Percentiles rank a stretch among this genome's conserved stretches.
Evolutionary conservation across 1,140 invertebrate genomes (phyloP).

Genomic region (Liolophura sinensis): DNA sequence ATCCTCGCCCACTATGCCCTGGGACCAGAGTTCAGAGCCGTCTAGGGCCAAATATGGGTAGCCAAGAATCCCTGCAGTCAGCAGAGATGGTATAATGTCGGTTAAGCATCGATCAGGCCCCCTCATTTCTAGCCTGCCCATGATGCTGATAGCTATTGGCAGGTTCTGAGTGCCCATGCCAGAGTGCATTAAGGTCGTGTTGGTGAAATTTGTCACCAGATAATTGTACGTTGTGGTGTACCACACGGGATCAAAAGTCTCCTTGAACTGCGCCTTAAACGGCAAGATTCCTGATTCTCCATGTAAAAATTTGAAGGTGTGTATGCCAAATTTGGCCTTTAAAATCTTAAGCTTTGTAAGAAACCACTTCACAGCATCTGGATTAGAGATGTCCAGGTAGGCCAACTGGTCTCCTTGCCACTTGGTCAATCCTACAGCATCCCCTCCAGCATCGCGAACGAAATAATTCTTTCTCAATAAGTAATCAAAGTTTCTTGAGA

Average conservation of each 20-base stretch:
- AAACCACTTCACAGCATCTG: slow-evolving; percentile 71
- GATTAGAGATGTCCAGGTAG: slow-evolving; percentile 47
- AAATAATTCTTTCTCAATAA: slow-evolving; percentile 34
- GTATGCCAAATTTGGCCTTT: slow-evolving; percentile 68
- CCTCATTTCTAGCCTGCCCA: background rate
- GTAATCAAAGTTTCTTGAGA: slow-evolving; percentile 66
- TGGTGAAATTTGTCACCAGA: slow-evolving; percentile 2
- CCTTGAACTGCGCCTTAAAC: slow-evolving; percentile 32
- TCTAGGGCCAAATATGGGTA: slow-evolving; percentile 83
- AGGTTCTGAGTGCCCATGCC: background rate
- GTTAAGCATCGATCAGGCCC: slow-evolving; percentile 22
- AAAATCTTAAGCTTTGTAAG: slow-evolving; percentile 65
- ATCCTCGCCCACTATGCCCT: slow-evolving; percentile 69
- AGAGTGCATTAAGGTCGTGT: background rate
- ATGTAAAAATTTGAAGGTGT: slow-evolving; percentile 89
- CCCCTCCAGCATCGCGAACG: slow-evolving; percentile 55
- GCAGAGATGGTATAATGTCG: slow-evolving; percentile 72
- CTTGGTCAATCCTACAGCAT: slow-evolving; percentile 63
- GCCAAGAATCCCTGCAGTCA: slow-evolving; percentile 82
- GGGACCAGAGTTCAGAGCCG: slow-evolving; percentile 15
- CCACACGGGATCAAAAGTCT: slow-evolving; percentile 1
- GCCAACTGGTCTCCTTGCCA: slow-evolving; percentile 82
- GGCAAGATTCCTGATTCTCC: slow-evolving; percentile 87
- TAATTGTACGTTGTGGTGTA: background rate
- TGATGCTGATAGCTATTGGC: background rate